Base-by-base conservation (phyloP, 2,888 invertebrate species). In the Stenichneumon culpator region DNA sequence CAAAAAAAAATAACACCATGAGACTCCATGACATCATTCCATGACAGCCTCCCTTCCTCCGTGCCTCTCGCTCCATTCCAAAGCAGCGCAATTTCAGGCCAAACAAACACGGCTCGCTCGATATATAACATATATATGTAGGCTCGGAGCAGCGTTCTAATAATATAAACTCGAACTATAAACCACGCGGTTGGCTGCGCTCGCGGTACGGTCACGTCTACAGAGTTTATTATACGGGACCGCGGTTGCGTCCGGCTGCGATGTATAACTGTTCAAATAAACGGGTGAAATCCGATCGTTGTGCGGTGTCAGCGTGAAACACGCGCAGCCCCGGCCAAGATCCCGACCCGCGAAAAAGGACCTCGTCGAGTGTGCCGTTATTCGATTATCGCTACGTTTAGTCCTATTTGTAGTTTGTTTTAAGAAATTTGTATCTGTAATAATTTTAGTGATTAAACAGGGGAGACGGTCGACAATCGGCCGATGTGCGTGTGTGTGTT, bases 1-100 rank as follows among this genome's bases (percentile, higher is more conserved):
- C 16, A 74, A 63, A 57, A 54, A 72, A 75, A 82, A 73, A 69
- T 52, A 79, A 39, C 82, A 79, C 84, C 86, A 84, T 81, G 86
- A 90, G 89, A 91, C 90, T 90, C 93, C 93, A 92, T 93, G 93
- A 93, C 93, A 93, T 93, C 93, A 94, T 93, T 94, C 93, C 93
- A 93, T 93, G 93, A 94, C 93, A 93, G 92, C 82, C 60, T 82
- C 79, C 65, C 67, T 79, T 79, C 72, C 80, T 78, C 73, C 67
- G 57, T 65, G 44, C 73, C 63, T 67, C 75, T 25, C 60, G 67
- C 65, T 79, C 82, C 84, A 87, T 84, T 86, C 84, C 86, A 84
- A 84, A 83, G 86, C 84, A 84, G 83, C 80, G 83, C 90, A 90
- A 91, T 92, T 92, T 91, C 90, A 92, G 90, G 91, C 91, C 90